A percentile compares a stretch with the other conserved stretches of the same genome.
Evolutionary conservation across 2,113 vertebrate genomes (phyloP).

Genomic region (Ptyas mucosa): DNA sequence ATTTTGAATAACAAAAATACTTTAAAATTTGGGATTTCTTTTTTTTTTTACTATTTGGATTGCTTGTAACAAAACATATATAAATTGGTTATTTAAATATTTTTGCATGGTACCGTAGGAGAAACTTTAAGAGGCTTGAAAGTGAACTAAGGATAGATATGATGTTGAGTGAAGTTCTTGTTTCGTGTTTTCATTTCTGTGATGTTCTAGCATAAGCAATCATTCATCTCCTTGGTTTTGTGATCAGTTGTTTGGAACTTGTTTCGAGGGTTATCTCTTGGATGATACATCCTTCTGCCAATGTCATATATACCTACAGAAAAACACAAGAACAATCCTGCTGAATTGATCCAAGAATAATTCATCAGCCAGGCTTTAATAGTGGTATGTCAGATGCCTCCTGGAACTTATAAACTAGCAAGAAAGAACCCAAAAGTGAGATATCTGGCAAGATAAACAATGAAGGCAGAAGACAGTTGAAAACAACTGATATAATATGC

Average conservation of each 20-base stretch:
- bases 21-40: not conserved
- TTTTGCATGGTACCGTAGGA: not conserved
- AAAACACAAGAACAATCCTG: not conserved
- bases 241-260: conserved; percentile 14
- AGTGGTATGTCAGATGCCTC: not conserved
- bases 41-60: not conserved
- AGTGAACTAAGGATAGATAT: not conserved
- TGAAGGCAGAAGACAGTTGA: conserved; percentile 2
- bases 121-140: conserved; percentile 1
- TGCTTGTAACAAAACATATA: not conserved
- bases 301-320: conserved; percentile 36
- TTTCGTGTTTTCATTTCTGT: conserved; percentile 7
- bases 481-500: conserved; percentile 4
- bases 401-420: not conserved
- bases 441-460: not conserved
- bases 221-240: conserved; percentile 24
- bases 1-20: conserved; percentile 23
- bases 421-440: not conserved
- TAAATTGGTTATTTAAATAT: not conserved
- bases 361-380: not conserved
- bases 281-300: conserved; percentile 33
- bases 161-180: not conserved
- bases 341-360: not conserved
- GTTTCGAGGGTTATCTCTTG: conserved; percentile 25
- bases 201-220: conserved; percentile 33